Evolutionary conservation across 2,797 vertebrate species (phyloP).

Genomic region (Neostethus bicornis): DNA sequence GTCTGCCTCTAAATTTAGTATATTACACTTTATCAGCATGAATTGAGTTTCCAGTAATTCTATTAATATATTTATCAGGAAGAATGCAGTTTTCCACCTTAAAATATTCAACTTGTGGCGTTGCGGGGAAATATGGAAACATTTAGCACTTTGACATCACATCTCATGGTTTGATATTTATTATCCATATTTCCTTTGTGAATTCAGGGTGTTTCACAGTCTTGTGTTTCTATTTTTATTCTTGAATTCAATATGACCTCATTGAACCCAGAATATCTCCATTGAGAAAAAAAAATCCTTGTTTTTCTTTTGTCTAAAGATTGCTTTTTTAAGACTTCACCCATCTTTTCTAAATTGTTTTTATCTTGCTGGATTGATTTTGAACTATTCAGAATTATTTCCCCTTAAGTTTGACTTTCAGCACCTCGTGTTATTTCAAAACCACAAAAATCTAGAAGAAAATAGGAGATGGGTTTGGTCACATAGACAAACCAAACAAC

Average conservation of each 20-base stretch:
- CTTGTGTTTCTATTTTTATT: background rate
- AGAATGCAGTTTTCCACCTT: too few relatives aligned
- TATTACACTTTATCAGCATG: too few relatives aligned
- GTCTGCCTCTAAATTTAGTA: too few relatives aligned
- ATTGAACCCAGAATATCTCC: background rate
- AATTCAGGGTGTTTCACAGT: background rate
- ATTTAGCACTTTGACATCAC: background rate
- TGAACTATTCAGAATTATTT: background rate
- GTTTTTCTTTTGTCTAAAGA: slow-evolving; percentile 7
- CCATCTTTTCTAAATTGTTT: background rate
- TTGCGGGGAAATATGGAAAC: background rate
- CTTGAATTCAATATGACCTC: background rate
- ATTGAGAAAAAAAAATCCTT: background rate
- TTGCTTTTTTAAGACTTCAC: background rate
- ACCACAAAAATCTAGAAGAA: background rate
- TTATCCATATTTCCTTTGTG: background rate
- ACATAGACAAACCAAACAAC: too few relatives aligned
- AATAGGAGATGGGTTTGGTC: background rate
- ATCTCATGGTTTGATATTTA: background rate
- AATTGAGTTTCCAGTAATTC: too few relatives aligned
- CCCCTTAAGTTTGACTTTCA: background rate
- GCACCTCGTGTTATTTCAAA: background rate
- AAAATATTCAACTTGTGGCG: background rate
- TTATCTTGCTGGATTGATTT: background rate
- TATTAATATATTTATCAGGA: too few relatives aligned